A percentile compares a stretch with the other conserved stretches of the same genome.
phyloP scores from a whole-genome alignment of 2,797 vertebrate species.

The Semotilus atromaculatus region DNA sequence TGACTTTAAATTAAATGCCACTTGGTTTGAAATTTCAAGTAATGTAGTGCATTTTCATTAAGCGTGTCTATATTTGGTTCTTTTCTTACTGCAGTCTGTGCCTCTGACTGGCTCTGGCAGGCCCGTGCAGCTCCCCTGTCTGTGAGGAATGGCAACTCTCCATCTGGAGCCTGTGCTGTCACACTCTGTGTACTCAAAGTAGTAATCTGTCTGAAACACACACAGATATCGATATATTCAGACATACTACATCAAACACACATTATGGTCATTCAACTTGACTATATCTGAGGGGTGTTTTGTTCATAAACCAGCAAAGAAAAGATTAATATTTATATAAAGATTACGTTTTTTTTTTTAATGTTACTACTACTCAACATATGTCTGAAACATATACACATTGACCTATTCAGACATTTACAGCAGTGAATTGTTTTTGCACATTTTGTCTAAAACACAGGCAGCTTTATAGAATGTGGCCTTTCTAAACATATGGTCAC shows the following conservation, averaged over 20 bases:
- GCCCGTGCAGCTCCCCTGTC: conserved; percentile 81
- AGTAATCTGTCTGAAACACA: conserved; percentile 89
- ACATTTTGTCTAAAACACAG: not conserved
- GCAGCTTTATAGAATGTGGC: not conserved
- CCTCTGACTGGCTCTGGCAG: conserved; percentile 93
- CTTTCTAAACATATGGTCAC: not conserved
- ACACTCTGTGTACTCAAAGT: conserved; percentile 98
- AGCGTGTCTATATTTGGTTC: not conserved
- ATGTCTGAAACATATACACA: not conserved
- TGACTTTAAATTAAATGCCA: not conserved
- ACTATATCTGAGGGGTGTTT: not conserved
- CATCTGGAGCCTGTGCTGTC: conserved; percentile 95
- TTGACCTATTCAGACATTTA: not conserved
- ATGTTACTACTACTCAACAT: not conserved
- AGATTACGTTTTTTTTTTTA: not conserved
- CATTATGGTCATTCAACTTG: not conserved
- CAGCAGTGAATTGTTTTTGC: not conserved
- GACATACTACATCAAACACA: not conserved
- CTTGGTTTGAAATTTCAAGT: not conserved
- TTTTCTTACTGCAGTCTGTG: conserved; percentile 94
- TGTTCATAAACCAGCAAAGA: not conserved
- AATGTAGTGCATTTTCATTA: not conserved
- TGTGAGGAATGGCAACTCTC: conserved; percentile 94
- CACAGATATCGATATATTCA: not conserved
- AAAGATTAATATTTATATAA: not conserved